These are phyloP conservation scores for Perodicticus potto DNA, from an alignment of 2,797 vertebrate genomes.

Conservation along the genomic window DNA sequence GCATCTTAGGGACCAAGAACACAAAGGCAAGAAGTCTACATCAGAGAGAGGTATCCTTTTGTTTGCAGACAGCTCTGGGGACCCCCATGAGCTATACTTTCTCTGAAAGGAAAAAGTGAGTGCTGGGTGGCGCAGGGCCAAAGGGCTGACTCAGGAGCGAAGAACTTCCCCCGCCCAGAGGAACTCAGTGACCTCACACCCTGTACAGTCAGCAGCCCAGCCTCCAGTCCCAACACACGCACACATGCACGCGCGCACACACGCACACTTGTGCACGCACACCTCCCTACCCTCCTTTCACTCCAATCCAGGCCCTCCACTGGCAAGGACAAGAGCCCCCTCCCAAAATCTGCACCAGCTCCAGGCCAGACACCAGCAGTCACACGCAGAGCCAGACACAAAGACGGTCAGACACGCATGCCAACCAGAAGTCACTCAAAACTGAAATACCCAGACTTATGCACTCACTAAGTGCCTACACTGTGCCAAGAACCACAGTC, in stretches of 20 bases:
- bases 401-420: neutral
- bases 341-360: neutral
- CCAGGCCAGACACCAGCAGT: constrained; percentile 19
- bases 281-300: neutral
- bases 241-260: neutral
- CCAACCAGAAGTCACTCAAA: neutral
- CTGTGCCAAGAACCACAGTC: neutral
- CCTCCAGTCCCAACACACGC: neutral
- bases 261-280: neutral
- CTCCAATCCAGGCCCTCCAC: neutral
- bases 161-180: constrained; percentile 75
- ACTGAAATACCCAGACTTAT: neutral
- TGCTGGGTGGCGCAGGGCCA: constrained; percentile 84
- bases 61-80: constrained; percentile 42
- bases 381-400: constrained; percentile 21
- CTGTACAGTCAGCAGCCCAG: constrained; percentile 67
- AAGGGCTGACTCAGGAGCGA: constrained; percentile 86
- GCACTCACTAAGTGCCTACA: neutral
- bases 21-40: neutral
- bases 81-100: constrained; percentile 80
- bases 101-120: constrained; percentile 89
- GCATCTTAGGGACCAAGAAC: neutral
- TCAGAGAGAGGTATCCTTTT: neutral
- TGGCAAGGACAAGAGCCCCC: constrained; percentile 18
- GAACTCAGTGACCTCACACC: constrained; percentile 79